Evolutionary conservation across 2,888 invertebrate species (phyloP).

Genomic region (Yponomeuta evonymella): DNA sequence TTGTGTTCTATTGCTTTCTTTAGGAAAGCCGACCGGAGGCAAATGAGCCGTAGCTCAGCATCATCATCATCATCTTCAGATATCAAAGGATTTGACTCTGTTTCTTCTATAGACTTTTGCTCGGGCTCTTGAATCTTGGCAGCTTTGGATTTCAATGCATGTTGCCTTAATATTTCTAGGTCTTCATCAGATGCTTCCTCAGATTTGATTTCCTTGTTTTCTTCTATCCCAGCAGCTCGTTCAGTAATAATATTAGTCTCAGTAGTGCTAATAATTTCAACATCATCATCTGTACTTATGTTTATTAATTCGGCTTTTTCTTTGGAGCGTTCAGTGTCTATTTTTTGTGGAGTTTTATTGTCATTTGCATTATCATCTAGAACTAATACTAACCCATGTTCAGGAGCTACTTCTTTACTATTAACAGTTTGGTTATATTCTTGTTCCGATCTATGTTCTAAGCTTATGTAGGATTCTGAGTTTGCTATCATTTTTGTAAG

Average conservation of each 20-base stretch:
- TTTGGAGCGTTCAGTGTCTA: conserved; percentile 14
- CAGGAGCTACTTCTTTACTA: neutral
- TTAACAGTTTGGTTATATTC: neutral
- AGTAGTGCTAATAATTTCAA: conserved; percentile 20
- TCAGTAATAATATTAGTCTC: neutral
- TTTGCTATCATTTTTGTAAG: conserved; percentile 52
- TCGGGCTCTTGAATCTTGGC: conserved; percentile 33
- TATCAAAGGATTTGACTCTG: conserved; percentile 26
- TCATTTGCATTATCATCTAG: conserved; percentile 17
- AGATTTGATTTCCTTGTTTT: conserved; percentile 24
- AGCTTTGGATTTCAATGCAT: conserved; percentile 64
- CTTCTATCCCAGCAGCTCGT: conserved; percentile 10
- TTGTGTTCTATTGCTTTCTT: conserved; percentile 79
- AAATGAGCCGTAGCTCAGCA: conserved; percentile 78
- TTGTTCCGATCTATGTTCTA: neutral
- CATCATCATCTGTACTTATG: conserved; percentile 39
- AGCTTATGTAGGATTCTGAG: neutral
- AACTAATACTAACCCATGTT: neutral
- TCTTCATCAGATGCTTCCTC: conserved; percentile 64
- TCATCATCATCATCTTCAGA: conserved; percentile 77
- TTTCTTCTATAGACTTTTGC: conserved; percentile 25
- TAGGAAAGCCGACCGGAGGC: conserved; percentile 80
- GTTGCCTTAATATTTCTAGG: conserved; percentile 57
- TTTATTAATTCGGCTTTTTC: conserved; percentile 34
- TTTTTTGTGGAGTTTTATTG: conserved; percentile 22